Percentiles rank a stretch among this genome's conserved stretches.
Conservation (phyloP, 2,113 vertebrate genomes). For the Mystacornis crossleyi region DNA sequence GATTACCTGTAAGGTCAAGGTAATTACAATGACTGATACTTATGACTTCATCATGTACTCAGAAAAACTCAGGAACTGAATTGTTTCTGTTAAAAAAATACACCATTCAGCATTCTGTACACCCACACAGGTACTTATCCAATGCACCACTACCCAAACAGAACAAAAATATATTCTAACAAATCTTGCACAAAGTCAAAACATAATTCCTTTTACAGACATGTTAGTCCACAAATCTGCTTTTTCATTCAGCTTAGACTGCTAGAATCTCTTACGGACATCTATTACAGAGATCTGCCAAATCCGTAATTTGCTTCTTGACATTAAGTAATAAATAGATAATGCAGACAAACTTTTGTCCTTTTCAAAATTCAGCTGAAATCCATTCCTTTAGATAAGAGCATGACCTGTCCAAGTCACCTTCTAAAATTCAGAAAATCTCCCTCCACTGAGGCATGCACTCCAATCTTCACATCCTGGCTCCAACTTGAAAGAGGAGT, state of each 20-base stretch:
- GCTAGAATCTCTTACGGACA: conserved; percentile 24
- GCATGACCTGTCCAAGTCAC: conserved; percentile 2
- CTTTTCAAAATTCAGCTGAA: conserved; percentile 44
- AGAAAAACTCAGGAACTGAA: background rate
- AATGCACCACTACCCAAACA: conserved; percentile 21
- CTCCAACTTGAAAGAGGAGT: background rate
- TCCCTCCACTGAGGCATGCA: background rate
- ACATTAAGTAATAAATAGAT: conserved; percentile 64
- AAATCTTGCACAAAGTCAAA: conserved; percentile 45
- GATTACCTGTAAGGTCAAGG: background rate
- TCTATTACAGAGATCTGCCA: conserved; percentile 25
- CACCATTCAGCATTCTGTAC: background rate
- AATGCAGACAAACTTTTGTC: conserved; percentile 40
- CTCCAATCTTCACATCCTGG: background rate
- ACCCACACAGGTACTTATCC: background rate
- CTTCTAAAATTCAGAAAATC: background rate
- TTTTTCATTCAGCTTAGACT: conserved; percentile 13
- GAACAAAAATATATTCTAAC: conserved; percentile 56
- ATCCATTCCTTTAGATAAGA: conserved; percentile 34
- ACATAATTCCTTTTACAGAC: conserved; percentile 14
- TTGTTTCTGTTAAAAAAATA: background rate
- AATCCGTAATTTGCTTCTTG: conserved; percentile 42
- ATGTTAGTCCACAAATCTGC: conserved; percentile 32
- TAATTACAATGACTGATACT: background rate
- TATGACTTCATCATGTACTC: background rate